Evolutionary conservation across 1,140 invertebrate species (phyloP).

Genomic region (Hormaphis cornu): DNA sequence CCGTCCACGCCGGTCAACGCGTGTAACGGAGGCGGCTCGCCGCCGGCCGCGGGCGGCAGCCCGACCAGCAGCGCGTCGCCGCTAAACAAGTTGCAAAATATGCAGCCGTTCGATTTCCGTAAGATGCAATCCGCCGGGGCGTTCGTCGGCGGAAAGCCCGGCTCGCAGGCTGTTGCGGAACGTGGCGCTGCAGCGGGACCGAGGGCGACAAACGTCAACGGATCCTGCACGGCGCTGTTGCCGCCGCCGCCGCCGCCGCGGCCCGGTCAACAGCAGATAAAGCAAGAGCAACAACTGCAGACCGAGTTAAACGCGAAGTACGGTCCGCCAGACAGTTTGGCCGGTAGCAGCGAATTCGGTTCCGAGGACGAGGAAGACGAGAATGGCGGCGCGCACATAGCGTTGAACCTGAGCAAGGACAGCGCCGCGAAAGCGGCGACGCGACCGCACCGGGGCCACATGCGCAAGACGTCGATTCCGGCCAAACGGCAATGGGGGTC

Average conservation of each 20-base stretch:
- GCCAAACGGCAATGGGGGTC: constrained; percentile 81
- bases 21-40: constrained; percentile 18
- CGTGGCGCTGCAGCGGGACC: too few relatives aligned
- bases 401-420: constrained; percentile 56
- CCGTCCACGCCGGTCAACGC: constrained; percentile 57
- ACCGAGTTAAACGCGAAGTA: constrained; percentile 28
- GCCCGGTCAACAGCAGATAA: constrained; percentile 19
- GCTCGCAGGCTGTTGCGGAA: constrained; percentile 42
- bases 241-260: constrained; percentile 33
- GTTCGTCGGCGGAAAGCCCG: constrained; percentile 37
- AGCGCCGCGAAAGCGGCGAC: constrained; percentile 36
- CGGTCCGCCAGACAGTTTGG: background rate
- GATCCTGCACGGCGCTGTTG: constrained; percentile 38
- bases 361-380: constrained; percentile 57
- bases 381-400: constrained; percentile 52
- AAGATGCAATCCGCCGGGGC: constrained; percentile 53
- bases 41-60: constrained; percentile 41
- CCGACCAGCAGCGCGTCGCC: constrained; percentile 57
- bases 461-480: constrained; percentile 69
- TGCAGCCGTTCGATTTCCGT: constrained; percentile 90
- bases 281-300: constrained; percentile 19
- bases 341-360: constrained; percentile 46
- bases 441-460: constrained; percentile 42
- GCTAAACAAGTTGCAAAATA: constrained; percentile 78
- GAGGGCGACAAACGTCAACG: constrained; percentile 44